Evolutionary conservation across 2,888 invertebrate genomes (phyloP), one percentile per base, ranked within the genome.

Genomic region (Pollenia labialis): DNA sequence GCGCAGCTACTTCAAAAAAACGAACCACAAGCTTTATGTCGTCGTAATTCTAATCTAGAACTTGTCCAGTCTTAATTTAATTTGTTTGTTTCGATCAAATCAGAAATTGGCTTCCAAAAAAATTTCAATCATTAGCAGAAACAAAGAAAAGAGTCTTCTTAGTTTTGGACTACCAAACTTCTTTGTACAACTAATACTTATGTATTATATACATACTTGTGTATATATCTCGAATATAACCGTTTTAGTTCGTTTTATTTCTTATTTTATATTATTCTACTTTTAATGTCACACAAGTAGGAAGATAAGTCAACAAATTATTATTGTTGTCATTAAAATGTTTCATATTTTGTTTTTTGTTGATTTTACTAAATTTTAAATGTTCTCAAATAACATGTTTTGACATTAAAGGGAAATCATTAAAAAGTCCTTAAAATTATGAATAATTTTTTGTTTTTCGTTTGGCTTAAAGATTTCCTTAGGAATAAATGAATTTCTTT

Each of bases 241-340:
- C 23, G n/a, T 18, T 44, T 11, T n/a, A 32, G n/a, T 56, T 72
- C 9, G n/a, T n/a, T 74, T n/a, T 50, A 16, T 50, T 50, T n/a
- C 9, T 48, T 75, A 42, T 76, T 64, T 69, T 68, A 23, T 68
- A 23, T 60, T 32, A 16, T 82, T 54, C 40, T 52, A 3, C 9
- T 68, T 54, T 56, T 68, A 54, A 60, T 75, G 46, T 76, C 69
- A 76, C 60, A 68, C 48, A 58, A 68, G 46, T 69, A 58, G 58
- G n/a, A 75, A 68, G 75, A 82, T 62, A 82, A 69, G 69, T 75
- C 69, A 69, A 82, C 82, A 82, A 76, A 82, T 82, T 76, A 62
- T 76, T 69, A 54, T 82, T 76, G 69, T 69, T 82, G 52, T 76
- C 75, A 75, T 69, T 69, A 82, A 64, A 46, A 52, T 69, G 60